These are phyloP conservation scores for Liasis olivaceus DNA, from an alignment of 2,797 vertebrate species.

Conservation along the genomic window DNA sequence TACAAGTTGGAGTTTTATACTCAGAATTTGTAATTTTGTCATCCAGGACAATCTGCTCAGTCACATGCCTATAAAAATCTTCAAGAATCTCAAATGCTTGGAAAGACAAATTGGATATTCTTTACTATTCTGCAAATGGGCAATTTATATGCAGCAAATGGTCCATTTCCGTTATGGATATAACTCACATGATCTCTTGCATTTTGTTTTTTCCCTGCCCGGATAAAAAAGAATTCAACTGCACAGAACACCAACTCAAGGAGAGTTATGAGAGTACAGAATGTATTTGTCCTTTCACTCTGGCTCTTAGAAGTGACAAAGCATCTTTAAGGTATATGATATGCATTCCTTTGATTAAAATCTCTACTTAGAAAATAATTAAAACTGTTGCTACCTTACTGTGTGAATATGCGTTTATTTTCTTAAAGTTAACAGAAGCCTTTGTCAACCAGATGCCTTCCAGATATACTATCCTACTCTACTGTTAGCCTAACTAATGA, in stretches of 20 bases:
- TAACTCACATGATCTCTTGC: background rate
- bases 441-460: background rate
- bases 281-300: no score
- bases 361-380: background rate
- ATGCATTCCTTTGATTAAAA: background rate
- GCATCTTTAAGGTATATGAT: background rate
- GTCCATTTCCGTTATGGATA: background rate
- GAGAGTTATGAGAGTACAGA: background rate
- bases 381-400: background rate
- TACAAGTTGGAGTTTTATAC: background rate
- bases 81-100: background rate
- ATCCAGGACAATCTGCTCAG: background rate
- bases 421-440: background rate
- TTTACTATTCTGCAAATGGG: background rate
- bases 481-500: background rate
- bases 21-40: background rate
- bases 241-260: background rate
- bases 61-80: background rate
- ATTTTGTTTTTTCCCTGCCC: background rate
- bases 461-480: background rate
- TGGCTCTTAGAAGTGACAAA: background rate
- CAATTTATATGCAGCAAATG: background rate
- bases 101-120: background rate
- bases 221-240: background rate
- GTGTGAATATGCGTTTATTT: background rate